Percentiles rank a stretch among this genome's conserved stretches.
These are phyloP conservation scores for Muschampia plurimacula DNA, from an alignment of 2,888 invertebrate genomes.

Conservation along the genomic window DNA sequence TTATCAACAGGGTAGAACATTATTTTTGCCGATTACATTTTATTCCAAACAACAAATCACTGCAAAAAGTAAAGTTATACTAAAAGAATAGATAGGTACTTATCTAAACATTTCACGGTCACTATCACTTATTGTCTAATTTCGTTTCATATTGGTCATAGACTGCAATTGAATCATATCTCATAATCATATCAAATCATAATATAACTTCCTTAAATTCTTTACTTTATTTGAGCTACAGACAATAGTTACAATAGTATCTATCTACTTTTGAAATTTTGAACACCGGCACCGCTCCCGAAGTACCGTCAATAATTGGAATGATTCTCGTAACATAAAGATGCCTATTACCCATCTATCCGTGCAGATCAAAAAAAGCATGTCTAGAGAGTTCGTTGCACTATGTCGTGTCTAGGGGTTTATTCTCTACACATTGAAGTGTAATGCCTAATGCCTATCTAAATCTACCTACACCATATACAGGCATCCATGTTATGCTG, in stretches of 20 bases:
- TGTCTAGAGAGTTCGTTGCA: conserved; percentile 52
- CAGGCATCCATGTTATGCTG: too few species aligned
- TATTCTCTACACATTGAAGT: conserved; percentile 36
- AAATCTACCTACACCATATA: neutral
- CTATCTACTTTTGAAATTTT: neutral
- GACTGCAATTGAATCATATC: too few species aligned
- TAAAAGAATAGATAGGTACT: too few species aligned
- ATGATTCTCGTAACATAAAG: neutral
- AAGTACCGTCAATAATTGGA: neutral
- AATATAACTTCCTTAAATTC: too few species aligned
- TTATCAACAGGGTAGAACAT: conserved; percentile 7
- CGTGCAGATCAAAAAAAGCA: conserved; percentile 27
- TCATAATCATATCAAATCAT: too few species aligned
- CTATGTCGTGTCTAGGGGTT: conserved; percentile 49
- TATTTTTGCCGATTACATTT: conserved; percentile 1
- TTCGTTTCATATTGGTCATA: too few species aligned
- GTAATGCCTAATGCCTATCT: neutral
- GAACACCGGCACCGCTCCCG: neutral
- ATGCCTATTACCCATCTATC: conserved; percentile 16
- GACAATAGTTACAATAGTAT: too few species aligned
- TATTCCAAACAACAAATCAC: neutral
- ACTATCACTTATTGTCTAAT: too few species aligned
- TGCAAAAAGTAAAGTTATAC: neutral
- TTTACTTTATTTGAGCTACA: too few species aligned
- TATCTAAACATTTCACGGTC: too few species aligned